Evolutionary conservation across 37 sponge, comb jelly and placozoan genomes (phyloP), one percentile per base, ranked within the genome.

Genomic region (Lycopodina hypogea): DNA sequence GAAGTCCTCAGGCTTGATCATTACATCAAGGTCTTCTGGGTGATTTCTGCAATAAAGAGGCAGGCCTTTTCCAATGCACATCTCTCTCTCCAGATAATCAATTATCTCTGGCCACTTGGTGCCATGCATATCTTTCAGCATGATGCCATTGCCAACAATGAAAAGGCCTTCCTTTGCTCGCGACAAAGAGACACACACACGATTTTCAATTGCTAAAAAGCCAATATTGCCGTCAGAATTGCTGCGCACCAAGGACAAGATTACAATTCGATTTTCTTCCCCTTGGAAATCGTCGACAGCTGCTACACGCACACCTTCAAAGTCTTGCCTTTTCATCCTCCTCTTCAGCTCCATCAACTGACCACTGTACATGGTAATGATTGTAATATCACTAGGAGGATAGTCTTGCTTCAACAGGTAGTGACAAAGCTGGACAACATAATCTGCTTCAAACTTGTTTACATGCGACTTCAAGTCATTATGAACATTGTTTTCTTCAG

Each of bases 251-350:
- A 97, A 80, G 17, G 94, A 93, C 23, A 97, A 59, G 1, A 97
- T 75, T 18, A 97, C 78, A 26, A 94, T 87, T 18, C 86, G 80
- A 60, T 97, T 97, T 67, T 97, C 97, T 58, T 97, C 97, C 19
- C 97, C 97, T 68, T 97, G 97, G 63, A 87, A 96, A 32, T 93
- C 90, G 79, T 97, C 97, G 42, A 97, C 92, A 62, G 90, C 89
- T 76, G 90, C 77, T 6, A 89, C 89, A 18, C 91, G 63, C 19
- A 97, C 87, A 35, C 87, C 96, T 38, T 78, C 72, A 56, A 89
- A 83, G 28, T 76, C 74, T 32, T 17, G 56, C 36, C 56, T 65
- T 24, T 56, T 71, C 81, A 92, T 84, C 42, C 30, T 81, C 34
- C 67, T 78, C 52, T 75, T 84, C 45, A 95, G 8, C 42, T 95